Conservation (phyloP, 2,797 vertebrate genomes). For the Sebastiscus tertius region DNA sequence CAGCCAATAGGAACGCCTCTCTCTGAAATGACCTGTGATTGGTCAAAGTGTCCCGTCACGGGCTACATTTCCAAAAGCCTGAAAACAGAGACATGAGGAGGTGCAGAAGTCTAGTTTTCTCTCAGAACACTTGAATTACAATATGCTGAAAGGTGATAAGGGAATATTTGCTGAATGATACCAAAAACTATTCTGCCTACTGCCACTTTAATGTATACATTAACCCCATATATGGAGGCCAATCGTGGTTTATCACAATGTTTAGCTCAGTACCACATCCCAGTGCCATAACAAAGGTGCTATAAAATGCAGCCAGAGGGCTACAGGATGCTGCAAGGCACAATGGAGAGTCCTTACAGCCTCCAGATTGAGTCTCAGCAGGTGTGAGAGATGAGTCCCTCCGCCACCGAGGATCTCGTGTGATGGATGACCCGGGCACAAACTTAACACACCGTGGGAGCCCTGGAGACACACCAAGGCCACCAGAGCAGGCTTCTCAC, state of each 20-base stretch:
- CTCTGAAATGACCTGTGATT: too few species aligned
- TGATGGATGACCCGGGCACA: slow-evolving; percentile 71
- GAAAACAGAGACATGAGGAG: too few species aligned
- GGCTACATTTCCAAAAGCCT: too few species aligned
- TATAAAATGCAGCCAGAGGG: slow-evolving; percentile 35
- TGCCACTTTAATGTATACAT: too few species aligned
- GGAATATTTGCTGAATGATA: too few species aligned
- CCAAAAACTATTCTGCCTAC: too few species aligned
- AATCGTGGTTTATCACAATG: neutral
- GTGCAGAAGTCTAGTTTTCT: too few species aligned
- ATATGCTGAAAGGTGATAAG: too few species aligned
- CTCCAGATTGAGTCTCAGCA: slow-evolving; percentile 83
- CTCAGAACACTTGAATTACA: too few species aligned
- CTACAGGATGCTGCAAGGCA: slow-evolving; percentile 62
- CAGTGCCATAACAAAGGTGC: slow-evolving; percentile 22
- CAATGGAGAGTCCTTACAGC: slow-evolving; percentile 65
- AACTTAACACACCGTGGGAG: slow-evolving; percentile 67
- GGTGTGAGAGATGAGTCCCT: slow-evolving; percentile 76
- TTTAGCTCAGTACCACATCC: slow-evolving; percentile 4
- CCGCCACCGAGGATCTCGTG: slow-evolving; percentile 49
- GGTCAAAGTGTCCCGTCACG: too few species aligned
- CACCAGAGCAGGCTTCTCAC: slow-evolving; percentile 53
- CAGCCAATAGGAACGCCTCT: too few species aligned
- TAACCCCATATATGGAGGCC: neutral
- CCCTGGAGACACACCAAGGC: slow-evolving; percentile 73